Conservation (phyloP, 2,113 vertebrate genomes). For the Hyperopisus bebe region DNA sequence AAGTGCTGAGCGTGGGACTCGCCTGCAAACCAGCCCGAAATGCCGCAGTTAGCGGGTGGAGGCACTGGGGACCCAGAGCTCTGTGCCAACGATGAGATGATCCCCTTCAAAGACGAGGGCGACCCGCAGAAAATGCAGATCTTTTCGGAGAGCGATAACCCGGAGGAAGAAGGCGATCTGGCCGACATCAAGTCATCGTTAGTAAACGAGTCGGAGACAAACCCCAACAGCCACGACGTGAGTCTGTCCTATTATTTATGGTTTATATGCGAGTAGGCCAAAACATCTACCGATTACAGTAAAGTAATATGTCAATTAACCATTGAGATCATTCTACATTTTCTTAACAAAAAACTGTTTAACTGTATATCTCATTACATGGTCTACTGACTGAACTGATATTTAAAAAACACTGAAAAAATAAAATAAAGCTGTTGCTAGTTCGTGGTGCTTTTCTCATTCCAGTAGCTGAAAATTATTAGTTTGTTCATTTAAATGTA, state of each 20-base stretch:
- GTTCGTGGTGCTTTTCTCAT: background rate
- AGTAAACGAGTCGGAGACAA: conserved; percentile 91
- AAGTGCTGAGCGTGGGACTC: conserved; percentile 20
- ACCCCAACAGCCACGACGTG: conserved; percentile 83
- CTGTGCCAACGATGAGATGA: conserved; percentile 97
- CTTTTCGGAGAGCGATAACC: conserved; percentile 92
- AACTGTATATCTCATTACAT: background rate
- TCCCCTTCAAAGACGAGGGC: conserved; percentile 96
- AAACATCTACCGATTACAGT: background rate
- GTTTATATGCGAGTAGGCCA: background rate
- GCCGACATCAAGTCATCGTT: conserved; percentile 97
- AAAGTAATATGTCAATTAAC: background rate
- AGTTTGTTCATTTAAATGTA: background rate
- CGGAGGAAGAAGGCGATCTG: conserved; percentile 91
- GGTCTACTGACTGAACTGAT: background rate
- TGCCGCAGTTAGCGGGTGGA: conserved; percentile 83
- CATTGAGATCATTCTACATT: background rate
- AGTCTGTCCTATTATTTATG: conserved; percentile 40
- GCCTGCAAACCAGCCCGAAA: conserved; percentile 38
- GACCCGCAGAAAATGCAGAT: conserved; percentile 96
- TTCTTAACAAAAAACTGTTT: background rate
- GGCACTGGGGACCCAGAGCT: conserved; percentile 84
- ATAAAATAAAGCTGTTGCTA: background rate
- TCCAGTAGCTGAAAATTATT: background rate
- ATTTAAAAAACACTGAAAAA: background rate